These are phyloP conservation scores for Scaptomyza caliginosa DNA, from an alignment of 2,888 invertebrate species.

Conservation along the genomic window DNA sequence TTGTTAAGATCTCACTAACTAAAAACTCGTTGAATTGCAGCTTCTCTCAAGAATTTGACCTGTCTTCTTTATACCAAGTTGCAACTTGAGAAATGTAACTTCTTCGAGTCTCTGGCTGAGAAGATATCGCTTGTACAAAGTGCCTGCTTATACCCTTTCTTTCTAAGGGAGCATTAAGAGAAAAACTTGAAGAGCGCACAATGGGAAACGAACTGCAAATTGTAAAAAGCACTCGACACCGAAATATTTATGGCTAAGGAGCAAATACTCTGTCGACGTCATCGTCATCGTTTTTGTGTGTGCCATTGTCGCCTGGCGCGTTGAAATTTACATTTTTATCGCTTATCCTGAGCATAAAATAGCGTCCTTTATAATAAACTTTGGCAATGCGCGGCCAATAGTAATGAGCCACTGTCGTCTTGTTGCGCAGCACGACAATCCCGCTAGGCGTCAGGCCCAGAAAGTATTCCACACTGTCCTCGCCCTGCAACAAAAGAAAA, in stretches of 20 bases:
- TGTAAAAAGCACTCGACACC: constrained; percentile 71
- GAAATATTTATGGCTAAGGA: constrained; percentile 61
- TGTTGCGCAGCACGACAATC: constrained; percentile 96
- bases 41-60: background rate
- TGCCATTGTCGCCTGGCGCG: constrained; percentile 51
- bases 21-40: background rate
- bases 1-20: background rate
- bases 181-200: constrained; percentile 47
- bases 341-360: constrained; percentile 97
- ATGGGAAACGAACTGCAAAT: constrained; percentile 73
- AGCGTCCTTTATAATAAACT: constrained; percentile 97
- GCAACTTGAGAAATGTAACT: background rate
- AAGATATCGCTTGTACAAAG: constrained; percentile 1
- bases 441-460: constrained; percentile 98
- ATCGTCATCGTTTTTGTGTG: constrained; percentile 11
- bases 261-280: constrained; percentile 34
- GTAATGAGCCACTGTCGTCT: constrained; percentile 98
- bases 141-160: constrained; percentile 35
- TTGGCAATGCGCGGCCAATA: constrained; percentile 99
- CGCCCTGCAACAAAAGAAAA: constrained; percentile 87
- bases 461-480: constrained; percentile 98
- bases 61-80: background rate
- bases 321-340: constrained; percentile 94
- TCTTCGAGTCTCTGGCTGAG: background rate
- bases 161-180: constrained; percentile 38